Base-by-base conservation (phyloP, 2,797 vertebrate species). In the Kryptopterus vitreolus region DNA sequence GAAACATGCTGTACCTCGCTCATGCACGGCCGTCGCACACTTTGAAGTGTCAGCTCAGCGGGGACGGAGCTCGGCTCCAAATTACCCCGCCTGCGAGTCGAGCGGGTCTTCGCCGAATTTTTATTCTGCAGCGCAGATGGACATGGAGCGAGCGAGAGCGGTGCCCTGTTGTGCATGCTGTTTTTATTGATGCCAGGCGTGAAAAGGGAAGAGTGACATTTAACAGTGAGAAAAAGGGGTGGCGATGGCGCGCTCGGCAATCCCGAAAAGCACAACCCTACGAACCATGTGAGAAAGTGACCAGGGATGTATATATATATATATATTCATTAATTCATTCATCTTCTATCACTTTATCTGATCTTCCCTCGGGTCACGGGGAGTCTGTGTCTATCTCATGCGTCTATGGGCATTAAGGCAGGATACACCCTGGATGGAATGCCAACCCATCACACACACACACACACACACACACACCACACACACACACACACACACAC, bases 131-230 rank as follows among this genome's bases (percentile, higher is more conserved):
- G 87, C 84, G 85, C 85, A 87, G 87, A 90, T 89, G 87, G 87
- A 90, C 88, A 85, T 83, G 75, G 81, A 88, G 81, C 80, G 87
- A 88, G 83, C 78, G 74, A 80, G 76, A 86, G 79, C 86, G 79
- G 84, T 74, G 82, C 88, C 88, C 86, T 82, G 87, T 85, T 68
- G 86, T 75, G 82, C 83, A 85, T 77, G 53, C 68, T 58, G 72
- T 87, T 80, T 81, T 89, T 91, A 88, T 80, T 86, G 89, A 90
- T 88, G 89, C 86, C 84, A 84, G 83, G 76, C 58, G 53, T 77
- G 84, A 86, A 88, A n/a, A 82, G 84, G 80, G 85, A 83, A 86
- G 83, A 84, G 85, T 90, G 91, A 90, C 90, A 92, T 92, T 92
- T 91, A 90, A 87, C 79, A 80, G 84, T 3, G 52, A 80, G 78